These are phyloP conservation scores for Scomberomorus guttatus DNA, from an alignment of 2,797 vertebrate species.

Conservation along the genomic window DNA sequence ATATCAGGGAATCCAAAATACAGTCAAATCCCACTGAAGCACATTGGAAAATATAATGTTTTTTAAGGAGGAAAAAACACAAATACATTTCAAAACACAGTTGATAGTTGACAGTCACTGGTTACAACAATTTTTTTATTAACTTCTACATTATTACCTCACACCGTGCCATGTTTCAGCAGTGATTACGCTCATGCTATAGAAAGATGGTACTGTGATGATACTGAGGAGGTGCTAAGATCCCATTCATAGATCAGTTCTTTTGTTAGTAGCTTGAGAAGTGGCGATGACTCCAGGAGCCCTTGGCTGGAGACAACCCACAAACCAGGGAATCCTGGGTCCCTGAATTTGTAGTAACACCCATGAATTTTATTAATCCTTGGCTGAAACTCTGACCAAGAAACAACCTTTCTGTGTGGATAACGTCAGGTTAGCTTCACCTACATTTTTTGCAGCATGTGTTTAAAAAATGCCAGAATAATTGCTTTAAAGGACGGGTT, in stretches of 20 bases:
- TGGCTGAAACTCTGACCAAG: not conserved
- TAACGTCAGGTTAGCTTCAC: not conserved
- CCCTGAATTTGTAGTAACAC: not conserved
- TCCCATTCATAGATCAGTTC: no score
- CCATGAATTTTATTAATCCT: not conserved
- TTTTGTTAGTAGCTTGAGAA: no score
- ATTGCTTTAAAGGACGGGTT: conserved; percentile 16
- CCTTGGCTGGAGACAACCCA: no score
- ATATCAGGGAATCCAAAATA: not conserved
- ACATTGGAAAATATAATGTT: no score
- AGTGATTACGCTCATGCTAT: not conserved
- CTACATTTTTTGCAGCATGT: not conserved
- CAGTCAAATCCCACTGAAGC: no score
- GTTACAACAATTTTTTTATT: not conserved
- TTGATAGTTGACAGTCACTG: no score
- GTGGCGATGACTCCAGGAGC: no score
- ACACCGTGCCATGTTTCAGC: not conserved
- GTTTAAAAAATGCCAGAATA: not conserved
- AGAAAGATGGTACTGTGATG: no score
- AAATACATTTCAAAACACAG: no score
- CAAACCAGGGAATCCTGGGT: not conserved
- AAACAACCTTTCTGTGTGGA: not conserved
- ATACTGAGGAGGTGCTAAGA: no score
- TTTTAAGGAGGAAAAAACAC: no score
- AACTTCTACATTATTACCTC: no score